Evolutionary conservation across 2,113 vertebrate genomes (phyloP).

Genomic region (Apaloderma vittatum): DNA sequence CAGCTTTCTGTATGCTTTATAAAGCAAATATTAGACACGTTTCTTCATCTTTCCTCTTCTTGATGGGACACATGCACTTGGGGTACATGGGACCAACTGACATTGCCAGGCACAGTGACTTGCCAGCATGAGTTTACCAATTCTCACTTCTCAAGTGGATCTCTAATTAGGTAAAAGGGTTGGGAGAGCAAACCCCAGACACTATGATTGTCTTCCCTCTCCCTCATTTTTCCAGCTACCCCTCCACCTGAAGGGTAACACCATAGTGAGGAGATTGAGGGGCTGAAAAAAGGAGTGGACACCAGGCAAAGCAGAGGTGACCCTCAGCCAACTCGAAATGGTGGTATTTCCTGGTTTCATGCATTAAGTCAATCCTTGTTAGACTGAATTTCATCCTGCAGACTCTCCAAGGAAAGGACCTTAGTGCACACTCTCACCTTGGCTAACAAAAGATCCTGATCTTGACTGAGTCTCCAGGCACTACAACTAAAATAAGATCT

Average conservation of each 20-base stretch:
- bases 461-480: background rate
- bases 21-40: background rate
- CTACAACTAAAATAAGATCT: background rate
- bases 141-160: background rate
- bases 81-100: background rate
- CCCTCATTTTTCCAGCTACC: background rate
- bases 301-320: background rate
- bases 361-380: background rate
- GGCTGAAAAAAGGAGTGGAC: background rate
- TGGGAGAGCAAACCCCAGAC: background rate
- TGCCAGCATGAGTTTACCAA: background rate
- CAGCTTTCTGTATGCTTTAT: background rate
- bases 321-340: background rate
- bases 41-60: background rate
- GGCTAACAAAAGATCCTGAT: background rate
- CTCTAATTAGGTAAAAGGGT: background rate
- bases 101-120: background rate
- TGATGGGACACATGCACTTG: background rate
- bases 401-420: background rate
- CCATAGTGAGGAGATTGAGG: rapidly evolving
- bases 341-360: background rate
- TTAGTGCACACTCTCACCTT: background rate
- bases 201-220: rapidly evolving
- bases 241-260: background rate
- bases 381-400: background rate